Percentiles rank a stretch among this genome's conserved stretches.
phyloP scores from a whole-genome alignment of 2,797 vertebrate genomes.

The Eupleurogrammus muticus region DNA sequence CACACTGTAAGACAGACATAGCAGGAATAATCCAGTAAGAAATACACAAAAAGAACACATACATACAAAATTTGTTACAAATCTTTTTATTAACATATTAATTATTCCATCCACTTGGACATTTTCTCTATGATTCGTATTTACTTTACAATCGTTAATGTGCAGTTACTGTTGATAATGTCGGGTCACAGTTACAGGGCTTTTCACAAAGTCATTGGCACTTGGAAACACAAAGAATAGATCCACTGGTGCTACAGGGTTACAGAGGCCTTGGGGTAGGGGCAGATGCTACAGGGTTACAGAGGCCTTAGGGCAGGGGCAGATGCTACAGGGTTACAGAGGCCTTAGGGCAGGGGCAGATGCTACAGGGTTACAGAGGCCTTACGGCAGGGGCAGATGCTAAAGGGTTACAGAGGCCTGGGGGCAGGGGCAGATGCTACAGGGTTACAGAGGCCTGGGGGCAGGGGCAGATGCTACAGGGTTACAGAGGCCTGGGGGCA shows the following conservation, averaged over 20 bases:
- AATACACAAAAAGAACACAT: constrained; percentile 42
- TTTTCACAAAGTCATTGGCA: constrained; percentile 93
- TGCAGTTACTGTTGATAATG: constrained; percentile 92
- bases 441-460: too few relatives aligned
- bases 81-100: constrained; percentile 93
- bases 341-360: too few relatives aligned
- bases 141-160: constrained; percentile 93
- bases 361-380: too few relatives aligned
- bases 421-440: too few relatives aligned
- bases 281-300: constrained; percentile 13
- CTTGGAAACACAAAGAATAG: constrained; percentile 89
- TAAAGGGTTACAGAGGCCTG: too few relatives aligned
- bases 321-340: too few relatives aligned
- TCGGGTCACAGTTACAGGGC: constrained; percentile 91
- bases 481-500: constrained; percentile 75
- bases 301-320: too few relatives aligned
- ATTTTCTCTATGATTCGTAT: constrained; percentile 84
- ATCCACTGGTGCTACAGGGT: constrained; percentile 84
- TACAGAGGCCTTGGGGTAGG: constrained; percentile 73
- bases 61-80: constrained; percentile 95
- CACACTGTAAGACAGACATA: background rate
- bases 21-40: background rate
- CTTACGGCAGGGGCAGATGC: too few relatives aligned
- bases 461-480: constrained; percentile 73
- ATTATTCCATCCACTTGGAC: constrained; percentile 85